Conservation (phyloP, 2,888 invertebrate species). For the Litoditis marina region DNA sequence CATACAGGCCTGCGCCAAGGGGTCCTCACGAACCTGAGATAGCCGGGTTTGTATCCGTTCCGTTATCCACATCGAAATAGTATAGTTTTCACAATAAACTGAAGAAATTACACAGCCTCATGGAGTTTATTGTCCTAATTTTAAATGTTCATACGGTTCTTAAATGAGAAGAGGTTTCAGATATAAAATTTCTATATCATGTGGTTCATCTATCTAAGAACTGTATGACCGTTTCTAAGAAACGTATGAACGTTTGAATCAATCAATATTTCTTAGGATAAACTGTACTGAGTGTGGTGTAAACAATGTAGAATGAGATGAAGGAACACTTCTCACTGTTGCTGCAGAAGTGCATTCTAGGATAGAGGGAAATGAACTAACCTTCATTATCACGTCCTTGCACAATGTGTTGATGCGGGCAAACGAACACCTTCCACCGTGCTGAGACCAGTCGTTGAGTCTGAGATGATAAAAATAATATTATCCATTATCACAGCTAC, state of each 20-base stretch:
- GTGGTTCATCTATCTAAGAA: too few relatives aligned
- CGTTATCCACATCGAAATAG: not conserved
- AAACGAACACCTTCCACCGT: slow-evolving; percentile 83
- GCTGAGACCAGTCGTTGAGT: slow-evolving; percentile 77
- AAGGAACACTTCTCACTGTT: too few relatives aligned
- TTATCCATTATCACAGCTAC: not conserved
- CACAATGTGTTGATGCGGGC: slow-evolving; percentile 85
- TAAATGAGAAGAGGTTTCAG: too few relatives aligned
- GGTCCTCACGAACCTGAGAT: slow-evolving; percentile 63
- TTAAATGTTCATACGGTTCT: too few relatives aligned
- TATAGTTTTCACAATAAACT: too few relatives aligned
- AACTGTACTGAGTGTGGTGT: too few relatives aligned
- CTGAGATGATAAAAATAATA: slow-evolving; percentile 67
- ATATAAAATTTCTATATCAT: too few relatives aligned
- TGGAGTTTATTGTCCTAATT: too few relatives aligned
- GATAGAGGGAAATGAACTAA: slow-evolving; percentile 12
- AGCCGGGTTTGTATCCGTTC: not conserved
- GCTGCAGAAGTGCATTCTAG: not conserved
- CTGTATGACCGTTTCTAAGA: too few relatives aligned
- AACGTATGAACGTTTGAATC: not conserved
- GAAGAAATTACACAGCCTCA: too few relatives aligned
- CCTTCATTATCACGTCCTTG: slow-evolving; percentile 68
- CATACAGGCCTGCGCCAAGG: slow-evolving; percentile 69
- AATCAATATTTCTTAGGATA: too few relatives aligned
- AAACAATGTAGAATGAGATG: too few relatives aligned